Conservation (phyloP, 2,888 invertebrate species). For the Polydrusus pterygomalis region DNA sequence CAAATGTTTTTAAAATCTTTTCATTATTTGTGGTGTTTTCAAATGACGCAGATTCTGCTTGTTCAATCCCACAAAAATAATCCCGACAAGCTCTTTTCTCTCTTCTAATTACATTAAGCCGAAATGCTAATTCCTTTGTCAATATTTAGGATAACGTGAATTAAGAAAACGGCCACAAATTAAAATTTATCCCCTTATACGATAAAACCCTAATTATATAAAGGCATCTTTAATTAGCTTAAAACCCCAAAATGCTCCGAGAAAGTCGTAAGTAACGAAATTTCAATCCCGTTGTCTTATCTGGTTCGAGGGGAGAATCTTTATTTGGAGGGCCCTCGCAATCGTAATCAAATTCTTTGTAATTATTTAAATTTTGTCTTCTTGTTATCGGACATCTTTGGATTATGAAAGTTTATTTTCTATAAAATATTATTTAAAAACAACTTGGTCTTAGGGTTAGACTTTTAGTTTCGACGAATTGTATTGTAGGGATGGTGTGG, state of each 20-base stretch:
- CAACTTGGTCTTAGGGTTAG: neutral
- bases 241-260: constrained; percentile 35
- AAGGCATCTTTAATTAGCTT: constrained; percentile 43
- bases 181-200: constrained; percentile 40
- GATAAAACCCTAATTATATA: constrained; percentile 43
- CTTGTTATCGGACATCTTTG: constrained; percentile 11
- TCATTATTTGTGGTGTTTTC: too few species aligned
- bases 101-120: constrained; percentile 12
- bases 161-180: constrained; percentile 20
- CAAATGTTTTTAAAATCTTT: neutral
- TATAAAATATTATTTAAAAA: neutral
- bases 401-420: constrained; percentile 12
- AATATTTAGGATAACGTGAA: constrained; percentile 12
- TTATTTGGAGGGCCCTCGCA: constrained; percentile 25
- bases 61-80: neutral
- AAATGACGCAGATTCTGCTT: neutral
- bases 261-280: constrained; percentile 37
- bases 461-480: too few species aligned
- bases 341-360: constrained; percentile 23
- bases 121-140: constrained; percentile 11
- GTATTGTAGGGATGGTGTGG: too few species aligned
- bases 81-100: constrained; percentile 6
- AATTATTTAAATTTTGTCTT: constrained; percentile 22
- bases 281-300: constrained; percentile 38
- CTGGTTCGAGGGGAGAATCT: constrained; percentile 26